Base-by-base conservation (phyloP, 2,888 invertebrate species). In the Linyphia triangularis region DNA sequence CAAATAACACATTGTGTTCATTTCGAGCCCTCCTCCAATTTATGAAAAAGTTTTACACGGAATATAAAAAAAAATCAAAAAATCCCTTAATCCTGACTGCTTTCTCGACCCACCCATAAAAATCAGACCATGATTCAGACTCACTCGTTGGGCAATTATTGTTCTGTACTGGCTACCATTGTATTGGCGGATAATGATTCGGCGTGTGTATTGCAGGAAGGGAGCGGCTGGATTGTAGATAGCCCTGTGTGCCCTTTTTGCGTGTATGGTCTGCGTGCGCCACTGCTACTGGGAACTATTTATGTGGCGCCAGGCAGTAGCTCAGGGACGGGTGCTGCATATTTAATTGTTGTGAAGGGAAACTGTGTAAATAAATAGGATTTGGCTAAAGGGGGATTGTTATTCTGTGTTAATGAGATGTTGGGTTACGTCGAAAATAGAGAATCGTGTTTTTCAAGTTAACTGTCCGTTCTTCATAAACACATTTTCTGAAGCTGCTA, bases 341-440 rank as follows among this genome's bases (percentile, higher is more conserved):
- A 79, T 79, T 79, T 61, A 51, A 77, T 77, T 77, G 63, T 77
- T 61, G 77, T 77, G 61, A n/a, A 77, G 37, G 77, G 77, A 22
- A 0, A n/a, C 22, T 10, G 13, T 37, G 63, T 61, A 77, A 77
- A 77, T 61, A 77, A 63, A 63, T 77, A 77, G 33, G 22, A 37
- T 9, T 13, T 22, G 5, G 40, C 1, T 40, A 40, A 40, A 51
- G 13, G n/a, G 51, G 13, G n/a, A n/a, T n/a, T 5, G 51, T 51
- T 51, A n/a, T n/a, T 51, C n/a, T 51, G 13, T 13, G 51, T 7
- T 13, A n/a, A 51, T 51, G 51, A 51, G n/a, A 51, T n/a, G 16
- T 13, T 51, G n/a, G n/a, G 51, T 13, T 51, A 51, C n/a, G n/a
- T n/a, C n/a, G n/a, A n/a, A n/a, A n/a, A n/a, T n/a, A n/a, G n/a